Evolutionary conservation across 1,140 invertebrate species (phyloP).

Genomic region (Drosophila sp.): DNA sequence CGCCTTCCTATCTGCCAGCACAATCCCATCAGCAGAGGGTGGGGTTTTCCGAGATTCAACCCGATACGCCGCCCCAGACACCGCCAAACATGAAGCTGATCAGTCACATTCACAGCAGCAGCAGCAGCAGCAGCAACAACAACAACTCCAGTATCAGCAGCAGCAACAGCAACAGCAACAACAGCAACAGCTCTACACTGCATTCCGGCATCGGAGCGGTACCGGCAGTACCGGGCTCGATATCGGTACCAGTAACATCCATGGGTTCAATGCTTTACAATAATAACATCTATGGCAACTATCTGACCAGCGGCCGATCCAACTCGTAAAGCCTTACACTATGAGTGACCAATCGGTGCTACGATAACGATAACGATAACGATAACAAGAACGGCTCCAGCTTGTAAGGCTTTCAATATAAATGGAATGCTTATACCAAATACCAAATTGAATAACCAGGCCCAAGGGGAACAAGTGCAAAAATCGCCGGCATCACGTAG

Average conservation of each 20-base stretch:
- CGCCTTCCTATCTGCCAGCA: slow-evolving; percentile 45
- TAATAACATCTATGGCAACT: slow-evolving; percentile 77
- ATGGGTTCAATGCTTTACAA: slow-evolving; percentile 86
- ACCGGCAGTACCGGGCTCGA: slow-evolving; percentile 17
- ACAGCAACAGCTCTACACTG: slow-evolving; percentile 60
- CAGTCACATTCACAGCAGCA: slow-evolving; percentile 27
- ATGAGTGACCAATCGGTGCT: no score
- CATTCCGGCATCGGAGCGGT: slow-evolving; percentile 85
- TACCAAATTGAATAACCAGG: slow-evolving; percentile 46
- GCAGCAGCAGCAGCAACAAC: slow-evolving; percentile 41
- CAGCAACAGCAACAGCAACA: slow-evolving; percentile 52
- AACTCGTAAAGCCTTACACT: slow-evolving; percentile 47
- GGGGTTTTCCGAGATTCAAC: slow-evolving; percentile 93
- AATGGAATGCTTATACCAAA: slow-evolving; percentile 53
- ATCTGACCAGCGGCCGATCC: slow-evolving; percentile 85
- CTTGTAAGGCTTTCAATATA: no score
- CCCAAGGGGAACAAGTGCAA: slow-evolving; percentile 71
- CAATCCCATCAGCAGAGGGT: slow-evolving; percentile 79
- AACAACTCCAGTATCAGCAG: slow-evolving; percentile 47
- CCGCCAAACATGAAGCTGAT: slow-evolving; percentile 95
- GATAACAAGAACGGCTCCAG: not conserved
- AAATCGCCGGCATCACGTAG: slow-evolving; percentile 32
- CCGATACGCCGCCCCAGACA: slow-evolving; percentile 95
- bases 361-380: not conserved
- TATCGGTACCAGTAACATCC: slow-evolving; percentile 85